A percentile compares a stretch with the other conserved stretches of the same genome.
These are phyloP conservation scores for Tauraco erythrolophus DNA, from an alignment of 2,113 vertebrate species.

Conservation along the genomic window DNA sequence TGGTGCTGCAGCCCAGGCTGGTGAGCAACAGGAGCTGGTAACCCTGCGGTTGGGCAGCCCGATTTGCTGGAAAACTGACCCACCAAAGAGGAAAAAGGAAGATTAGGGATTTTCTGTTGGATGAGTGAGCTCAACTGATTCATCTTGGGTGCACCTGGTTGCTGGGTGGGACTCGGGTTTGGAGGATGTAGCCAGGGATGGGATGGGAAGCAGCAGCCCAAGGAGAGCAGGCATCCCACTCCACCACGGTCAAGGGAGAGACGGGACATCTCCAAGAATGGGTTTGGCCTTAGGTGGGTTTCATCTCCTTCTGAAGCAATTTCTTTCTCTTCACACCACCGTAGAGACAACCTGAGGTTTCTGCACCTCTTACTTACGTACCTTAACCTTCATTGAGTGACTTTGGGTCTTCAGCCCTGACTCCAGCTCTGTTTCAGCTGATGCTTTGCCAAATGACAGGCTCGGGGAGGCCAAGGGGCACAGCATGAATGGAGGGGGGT, in stretches of 20 bases:
- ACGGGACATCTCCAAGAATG: background rate
- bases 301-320: background rate
- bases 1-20: too few relatives aligned
- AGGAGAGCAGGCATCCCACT: background rate
- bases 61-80: background rate
- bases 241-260: background rate
- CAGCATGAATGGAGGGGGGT: background rate
- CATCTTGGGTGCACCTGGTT: background rate
- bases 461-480: background rate
- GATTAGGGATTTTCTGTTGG: background rate
- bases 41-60: background rate
- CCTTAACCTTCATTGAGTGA: background rate
- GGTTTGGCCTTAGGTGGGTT: background rate
- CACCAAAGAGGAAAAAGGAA: background rate
- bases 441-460: background rate
- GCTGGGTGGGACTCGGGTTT: background rate
- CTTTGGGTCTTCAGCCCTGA: background rate
- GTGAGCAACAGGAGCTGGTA: too few relatives aligned
- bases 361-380: background rate
- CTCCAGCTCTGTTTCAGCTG: background rate
- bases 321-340: background rate
- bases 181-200: background rate
- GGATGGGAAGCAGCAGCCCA: background rate
- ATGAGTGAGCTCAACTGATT: background rate
- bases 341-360: background rate